Base-by-base conservation (phyloP, 2,888 invertebrate species). In the Dysmachus trigonus region DNA sequence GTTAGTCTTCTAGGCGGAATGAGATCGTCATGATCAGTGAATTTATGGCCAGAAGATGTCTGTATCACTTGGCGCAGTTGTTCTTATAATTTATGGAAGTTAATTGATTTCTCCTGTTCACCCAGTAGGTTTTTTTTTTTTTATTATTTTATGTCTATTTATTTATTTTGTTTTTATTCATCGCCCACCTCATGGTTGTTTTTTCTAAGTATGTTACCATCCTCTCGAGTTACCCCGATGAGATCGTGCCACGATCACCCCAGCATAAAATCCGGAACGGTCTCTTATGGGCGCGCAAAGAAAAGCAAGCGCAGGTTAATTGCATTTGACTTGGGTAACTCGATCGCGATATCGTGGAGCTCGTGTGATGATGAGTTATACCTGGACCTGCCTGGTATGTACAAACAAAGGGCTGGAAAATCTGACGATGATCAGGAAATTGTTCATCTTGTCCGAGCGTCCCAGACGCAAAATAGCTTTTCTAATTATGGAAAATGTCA, bases 41-140 rank as follows among this genome's bases (percentile, higher is more conserved):
- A 83, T 83, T 83, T 83, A 83, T 83, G n/a, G 72, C 72, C 72
- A 72, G 71, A 30, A 83, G 83, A 83, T 83, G 83, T 83, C 83
- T 83, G 83, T 83, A 83, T 83, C 83, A 83, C 83, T 83, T 82
- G 72, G 72, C 83, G 72, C 47, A 35, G 83, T 74, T 51, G 51
- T 73, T 47, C 31, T 85, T 85, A 74, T 86, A 86, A 87, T 87
- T 87, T 87, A 86, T 87, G 86, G 84, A 81, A 83, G 86, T 86
- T 87, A 87, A 87, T 87, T 87, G 87, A 87, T 87, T 87, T 87
- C 79, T 86, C 84, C 86, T 87, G 87, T 87, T 87, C 77, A 27
- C 71, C 79, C 77, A 13, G 73, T 35, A 30, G 35, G 51, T 72
- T 79, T 84, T 51, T 86, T 85, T 62, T 86, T 84, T 74, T 74